Conservation (phyloP, 1,140 invertebrate genomes). For the Cydia splendana region DNA sequence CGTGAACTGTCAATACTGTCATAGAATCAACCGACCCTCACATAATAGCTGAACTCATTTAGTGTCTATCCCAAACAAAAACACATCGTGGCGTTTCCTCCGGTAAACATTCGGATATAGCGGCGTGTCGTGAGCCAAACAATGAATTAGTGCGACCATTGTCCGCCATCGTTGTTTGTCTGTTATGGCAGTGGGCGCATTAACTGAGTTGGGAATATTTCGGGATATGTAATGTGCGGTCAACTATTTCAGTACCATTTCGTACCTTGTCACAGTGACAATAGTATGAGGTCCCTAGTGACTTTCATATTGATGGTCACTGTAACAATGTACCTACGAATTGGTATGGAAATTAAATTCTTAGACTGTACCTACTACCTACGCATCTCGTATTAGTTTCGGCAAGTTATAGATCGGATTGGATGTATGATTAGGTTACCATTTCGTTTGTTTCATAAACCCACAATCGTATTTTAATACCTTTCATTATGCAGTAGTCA, state of each 20-base stretch:
- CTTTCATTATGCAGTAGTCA: too few species aligned
- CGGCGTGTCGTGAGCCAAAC: slow-evolving; percentile 8
- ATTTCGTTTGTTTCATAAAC: too few species aligned
- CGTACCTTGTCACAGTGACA: neutral
- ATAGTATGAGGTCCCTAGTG: too few species aligned
- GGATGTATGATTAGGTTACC: too few species aligned
- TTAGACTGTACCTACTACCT: too few species aligned
- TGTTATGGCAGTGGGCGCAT: neutral
- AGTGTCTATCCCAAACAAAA: neutral
- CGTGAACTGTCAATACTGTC: neutral
- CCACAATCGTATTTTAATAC: too few species aligned
- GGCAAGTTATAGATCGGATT: too few species aligned
- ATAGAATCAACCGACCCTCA: neutral
- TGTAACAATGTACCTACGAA: too few species aligned
- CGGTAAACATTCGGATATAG: slow-evolving; percentile 20
- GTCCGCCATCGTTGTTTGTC: neutral
- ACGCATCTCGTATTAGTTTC: too few species aligned
- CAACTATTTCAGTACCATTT: neutral
- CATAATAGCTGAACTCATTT: neutral
- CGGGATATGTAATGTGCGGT: neutral
- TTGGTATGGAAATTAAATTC: too few species aligned
- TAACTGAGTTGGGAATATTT: slow-evolving; percentile 1
- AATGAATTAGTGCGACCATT: neutral
- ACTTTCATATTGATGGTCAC: too few species aligned
- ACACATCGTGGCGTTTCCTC: slow-evolving; percentile 3